Conservation (phyloP, 2,888 invertebrate genomes). For the Phalera bucephala region DNA sequence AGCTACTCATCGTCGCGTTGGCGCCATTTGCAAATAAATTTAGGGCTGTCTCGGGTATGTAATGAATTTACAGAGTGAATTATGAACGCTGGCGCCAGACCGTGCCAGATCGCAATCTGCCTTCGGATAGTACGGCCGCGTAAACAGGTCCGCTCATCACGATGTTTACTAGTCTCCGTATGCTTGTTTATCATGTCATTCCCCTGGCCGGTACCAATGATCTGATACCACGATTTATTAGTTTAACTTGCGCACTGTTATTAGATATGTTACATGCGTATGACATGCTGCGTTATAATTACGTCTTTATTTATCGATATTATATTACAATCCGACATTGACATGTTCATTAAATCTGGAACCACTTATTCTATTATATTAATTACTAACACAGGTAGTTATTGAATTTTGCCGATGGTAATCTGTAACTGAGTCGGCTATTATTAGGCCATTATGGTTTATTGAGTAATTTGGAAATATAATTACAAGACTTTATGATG, state of each 20-base stretch:
- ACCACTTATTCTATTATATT: slow-evolving; percentile 29
- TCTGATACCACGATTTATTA: slow-evolving; percentile 47
- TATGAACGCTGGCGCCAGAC: slow-evolving; percentile 67
- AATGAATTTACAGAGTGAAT: slow-evolving; percentile 76
- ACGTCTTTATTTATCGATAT: slow-evolving; percentile 27
- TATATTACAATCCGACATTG: slow-evolving; percentile 28
- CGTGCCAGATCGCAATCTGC: slow-evolving; percentile 70
- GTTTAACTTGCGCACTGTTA: slow-evolving; percentile 21
- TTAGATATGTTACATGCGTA: slow-evolving; percentile 10
- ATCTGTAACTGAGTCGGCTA: background rate
- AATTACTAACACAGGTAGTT: slow-evolving; percentile 22
- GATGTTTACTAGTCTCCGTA: slow-evolving; percentile 46
- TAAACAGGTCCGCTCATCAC: slow-evolving; percentile 65
- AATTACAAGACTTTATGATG: background rate
- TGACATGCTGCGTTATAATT: slow-evolving; percentile 22
- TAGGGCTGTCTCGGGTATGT: slow-evolving; percentile 75
- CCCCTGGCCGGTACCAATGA: slow-evolving; percentile 36
- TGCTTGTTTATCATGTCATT: slow-evolving; percentile 52
- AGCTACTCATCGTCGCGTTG: slow-evolving; percentile 65
- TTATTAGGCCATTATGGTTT: slow-evolving; percentile 10
- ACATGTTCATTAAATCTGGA: slow-evolving; percentile 27
- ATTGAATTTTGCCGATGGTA: slow-evolving; percentile 11
- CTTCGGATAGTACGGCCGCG: slow-evolving; percentile 47
- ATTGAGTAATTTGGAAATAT: background rate
- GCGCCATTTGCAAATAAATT: slow-evolving; percentile 80